phyloP scores from a whole-genome alignment of 2,888 invertebrate species.

The Drosophila lutescens region DNA sequence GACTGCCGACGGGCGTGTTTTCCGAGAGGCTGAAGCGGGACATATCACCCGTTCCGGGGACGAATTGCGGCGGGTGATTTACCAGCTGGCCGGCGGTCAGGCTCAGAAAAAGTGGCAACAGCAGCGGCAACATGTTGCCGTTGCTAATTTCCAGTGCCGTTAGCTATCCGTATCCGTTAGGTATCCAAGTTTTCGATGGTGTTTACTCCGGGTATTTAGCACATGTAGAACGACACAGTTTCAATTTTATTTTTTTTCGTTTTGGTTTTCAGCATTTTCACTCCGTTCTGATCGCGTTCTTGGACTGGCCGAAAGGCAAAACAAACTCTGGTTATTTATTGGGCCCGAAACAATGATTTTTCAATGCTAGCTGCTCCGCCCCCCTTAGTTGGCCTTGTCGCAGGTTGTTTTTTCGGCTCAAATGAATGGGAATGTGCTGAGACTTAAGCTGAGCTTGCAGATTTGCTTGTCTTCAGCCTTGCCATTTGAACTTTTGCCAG shows the following conservation, averaged over 20 bases:
- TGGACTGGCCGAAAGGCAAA: slow-evolving; percentile 36
- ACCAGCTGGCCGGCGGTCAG: slow-evolving; percentile 85
- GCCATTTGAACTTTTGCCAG: slow-evolving; percentile 43
- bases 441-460: slow-evolving; percentile 25
- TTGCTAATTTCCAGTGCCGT: slow-evolving; percentile 70
- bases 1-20: slow-evolving; percentile 90
- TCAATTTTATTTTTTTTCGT: slow-evolving; percentile 6
- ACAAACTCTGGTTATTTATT: slow-evolving; percentile 28
- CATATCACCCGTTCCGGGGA: slow-evolving; percentile 91
- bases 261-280: not conserved
- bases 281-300: slow-evolving; percentile 15
- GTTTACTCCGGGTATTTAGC: slow-evolving; percentile 66
- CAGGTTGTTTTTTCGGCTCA: slow-evolving; percentile 9
- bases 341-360: slow-evolving; percentile 48
- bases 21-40: slow-evolving; percentile 90
- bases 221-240: slow-evolving; percentile 57
- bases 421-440: slow-evolving; percentile 34
- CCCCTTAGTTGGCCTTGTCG: slow-evolving; percentile 67
- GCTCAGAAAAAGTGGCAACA: slow-evolving; percentile 42
- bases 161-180: slow-evolving; percentile 66
- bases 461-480: slow-evolving; percentile 25
- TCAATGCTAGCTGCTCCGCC: slow-evolving; percentile 63
- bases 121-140: slow-evolving; percentile 68
- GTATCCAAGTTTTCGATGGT: slow-evolving; percentile 39
- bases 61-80: slow-evolving; percentile 90